These are phyloP conservation scores for Macrosiphum euphorbiae DNA, from an alignment of 2,888 invertebrate genomes.

Conservation along the genomic window DNA sequence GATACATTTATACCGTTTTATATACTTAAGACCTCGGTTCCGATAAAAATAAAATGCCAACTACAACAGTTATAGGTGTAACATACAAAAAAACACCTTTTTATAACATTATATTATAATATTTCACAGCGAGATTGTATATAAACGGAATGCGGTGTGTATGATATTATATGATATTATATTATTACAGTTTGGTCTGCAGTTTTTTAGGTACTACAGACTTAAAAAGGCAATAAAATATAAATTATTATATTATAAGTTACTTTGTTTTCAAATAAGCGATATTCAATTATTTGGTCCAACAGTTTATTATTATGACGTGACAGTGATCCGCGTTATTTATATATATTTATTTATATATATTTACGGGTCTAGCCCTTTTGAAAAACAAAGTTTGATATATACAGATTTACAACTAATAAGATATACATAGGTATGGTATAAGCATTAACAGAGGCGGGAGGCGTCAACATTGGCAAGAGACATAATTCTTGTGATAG, in stretches of 20 bases:
- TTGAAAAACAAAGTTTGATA: too few species aligned
- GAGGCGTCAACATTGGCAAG: too few species aligned
- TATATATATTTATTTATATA: too few species aligned
- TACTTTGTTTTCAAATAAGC: neutral
- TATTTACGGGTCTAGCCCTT: too few species aligned
- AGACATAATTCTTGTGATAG: too few species aligned
- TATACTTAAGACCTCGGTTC: neutral
- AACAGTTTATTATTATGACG: neutral
- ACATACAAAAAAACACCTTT: neutral
- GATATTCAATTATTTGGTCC: neutral
- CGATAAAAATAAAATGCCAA: neutral
- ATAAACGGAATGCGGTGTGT: neutral
- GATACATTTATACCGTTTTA: neutral
- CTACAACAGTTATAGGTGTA: neutral
- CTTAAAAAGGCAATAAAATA: neutral
- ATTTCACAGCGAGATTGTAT: neutral
- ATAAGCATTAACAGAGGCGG: too few species aligned
- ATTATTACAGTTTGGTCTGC: neutral
- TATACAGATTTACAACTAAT: too few species aligned
- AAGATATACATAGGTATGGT: too few species aligned
- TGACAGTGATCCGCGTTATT: neutral
- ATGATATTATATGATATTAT: neutral
- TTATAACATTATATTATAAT: neutral
- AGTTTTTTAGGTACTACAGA: neutral
- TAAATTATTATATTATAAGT: neutral